Evolutionary conservation across 2,888 invertebrate species (phyloP).

Genomic region (Strigamia crassipes): DNA sequence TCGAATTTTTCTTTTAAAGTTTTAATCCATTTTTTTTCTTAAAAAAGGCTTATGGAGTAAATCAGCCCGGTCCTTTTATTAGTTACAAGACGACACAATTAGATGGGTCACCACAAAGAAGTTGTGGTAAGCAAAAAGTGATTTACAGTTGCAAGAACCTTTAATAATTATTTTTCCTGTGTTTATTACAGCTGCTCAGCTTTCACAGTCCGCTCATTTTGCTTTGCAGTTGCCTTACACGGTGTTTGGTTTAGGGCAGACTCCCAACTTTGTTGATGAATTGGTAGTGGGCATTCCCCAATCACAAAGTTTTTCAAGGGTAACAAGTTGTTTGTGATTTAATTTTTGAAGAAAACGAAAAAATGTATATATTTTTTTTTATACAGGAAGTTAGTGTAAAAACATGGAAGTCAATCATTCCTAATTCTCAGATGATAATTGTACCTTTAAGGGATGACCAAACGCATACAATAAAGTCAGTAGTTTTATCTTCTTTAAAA

Average conservation of each 20-base stretch:
- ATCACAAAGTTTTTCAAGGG: not conserved
- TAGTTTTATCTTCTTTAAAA: not conserved
- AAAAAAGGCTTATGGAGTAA: constrained; percentile 67
- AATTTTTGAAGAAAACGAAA: not conserved
- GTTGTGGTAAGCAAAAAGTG: constrained; percentile 62
- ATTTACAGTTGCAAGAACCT: not conserved
- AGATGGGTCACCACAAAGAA: constrained; percentile 78
- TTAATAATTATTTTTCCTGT: not conserved
- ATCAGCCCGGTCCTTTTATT: constrained; percentile 87
- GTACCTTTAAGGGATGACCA: constrained; percentile 67
- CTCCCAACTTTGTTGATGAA: constrained; percentile 95
- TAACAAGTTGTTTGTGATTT: not conserved
- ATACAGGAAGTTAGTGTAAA: constrained; percentile 56
- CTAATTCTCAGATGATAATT: constrained; percentile 96
- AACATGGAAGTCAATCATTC: constrained; percentile 90
- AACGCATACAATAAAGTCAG: not conserved
- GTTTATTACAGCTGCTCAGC: constrained; percentile 71
- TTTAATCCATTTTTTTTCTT: not conserved
- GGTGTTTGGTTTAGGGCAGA: constrained; percentile 95
- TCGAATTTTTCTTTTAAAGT: not conserved
- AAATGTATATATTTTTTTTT: not conserved
- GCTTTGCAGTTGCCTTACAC: constrained; percentile 93
- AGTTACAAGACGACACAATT: constrained; percentile 86
- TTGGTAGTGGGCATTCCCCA: constrained; percentile 72
- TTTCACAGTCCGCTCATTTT: constrained; percentile 89